phyloP scores from a whole-genome alignment of 1,140 invertebrate genomes.

The Meloidogyne hapla region DNA sequence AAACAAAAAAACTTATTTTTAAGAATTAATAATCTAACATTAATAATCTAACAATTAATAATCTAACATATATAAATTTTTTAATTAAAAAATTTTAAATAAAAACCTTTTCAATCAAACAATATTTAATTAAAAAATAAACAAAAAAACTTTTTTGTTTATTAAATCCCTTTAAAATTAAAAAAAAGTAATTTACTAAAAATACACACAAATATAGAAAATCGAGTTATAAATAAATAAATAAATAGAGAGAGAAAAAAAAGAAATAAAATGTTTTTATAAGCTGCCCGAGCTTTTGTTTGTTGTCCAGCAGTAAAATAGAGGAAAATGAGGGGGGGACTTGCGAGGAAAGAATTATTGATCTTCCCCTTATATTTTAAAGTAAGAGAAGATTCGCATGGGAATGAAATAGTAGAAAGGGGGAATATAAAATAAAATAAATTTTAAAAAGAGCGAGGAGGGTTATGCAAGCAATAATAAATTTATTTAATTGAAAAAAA shows the following conservation, averaged over 20 bases:
- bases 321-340: neutral
- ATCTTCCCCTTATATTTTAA: neutral
- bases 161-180: neutral
- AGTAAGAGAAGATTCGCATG: neutral
- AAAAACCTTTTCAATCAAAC: no score
- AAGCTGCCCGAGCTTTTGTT: constrained; percentile 5
- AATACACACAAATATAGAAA: neutral
- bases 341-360: neutral
- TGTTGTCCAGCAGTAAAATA: neutral
- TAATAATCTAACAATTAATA: no score
- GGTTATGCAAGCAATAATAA: neutral
- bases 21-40: no score
- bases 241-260: neutral
- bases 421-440: neutral
- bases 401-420: neutral
- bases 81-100: no score
- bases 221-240: constrained; percentile 1
- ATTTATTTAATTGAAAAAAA: neutral
- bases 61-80: no score
- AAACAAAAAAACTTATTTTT: no score
- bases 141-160: no score
- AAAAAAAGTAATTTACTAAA: constrained; percentile 4
- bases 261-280: neutral
- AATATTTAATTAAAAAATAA: no score
- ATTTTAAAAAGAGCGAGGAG: constrained; percentile 1